Base-by-base conservation (phyloP, 1,140 invertebrate genomes). In the Pseudomyrmex flavicornis region DNA sequence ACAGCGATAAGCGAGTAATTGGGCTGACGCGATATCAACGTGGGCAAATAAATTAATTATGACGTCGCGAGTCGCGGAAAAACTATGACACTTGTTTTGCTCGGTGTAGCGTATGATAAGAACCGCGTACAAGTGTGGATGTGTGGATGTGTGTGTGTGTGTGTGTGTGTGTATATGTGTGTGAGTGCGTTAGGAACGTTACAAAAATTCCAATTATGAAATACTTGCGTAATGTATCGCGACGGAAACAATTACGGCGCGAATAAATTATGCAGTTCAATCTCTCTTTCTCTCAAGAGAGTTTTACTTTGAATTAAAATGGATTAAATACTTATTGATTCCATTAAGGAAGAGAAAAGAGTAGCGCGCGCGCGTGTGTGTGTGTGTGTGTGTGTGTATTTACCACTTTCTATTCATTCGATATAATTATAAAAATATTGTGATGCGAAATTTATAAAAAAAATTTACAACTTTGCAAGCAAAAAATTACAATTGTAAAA, bases 181-280 rank as follows among this genome's bases (percentile, higher is more conserved):
- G 26, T 7, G 26, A 52, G 17, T 65, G 44, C 61, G 54, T 50
- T 44, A 13, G 20, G 50, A 76, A 72, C 75, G 74, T 91, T 90
- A 91, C 86, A 88, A 91, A 91, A 91, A 91, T 88, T n/a, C 15
- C n/a, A 61, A 62, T 88, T 88, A 88, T 72, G 86, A 88, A 87
- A 88, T 61, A 52, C 54, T 88, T 88, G 76, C 87, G 83, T 85
- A 88, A 88, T 52, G 3, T 20, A 9, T 13, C 15, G 65, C 76
- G 68, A 13, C 12, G 2, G 35, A 54, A 17, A 72, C 59, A 50
- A 72, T 72, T 80, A 72, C 70, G 13, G 56, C 46, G 44, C 3
- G 22, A 79, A 70, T 70, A 35, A 35, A 5, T 12, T 1, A 52
- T 52, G 22, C 12, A 7, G 65, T 35, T 9, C 17, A 56, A 69